These are phyloP conservation scores for Parnassius smintheus DNA, from an alignment of 2,888 invertebrate species.

Conservation along the genomic window DNA sequence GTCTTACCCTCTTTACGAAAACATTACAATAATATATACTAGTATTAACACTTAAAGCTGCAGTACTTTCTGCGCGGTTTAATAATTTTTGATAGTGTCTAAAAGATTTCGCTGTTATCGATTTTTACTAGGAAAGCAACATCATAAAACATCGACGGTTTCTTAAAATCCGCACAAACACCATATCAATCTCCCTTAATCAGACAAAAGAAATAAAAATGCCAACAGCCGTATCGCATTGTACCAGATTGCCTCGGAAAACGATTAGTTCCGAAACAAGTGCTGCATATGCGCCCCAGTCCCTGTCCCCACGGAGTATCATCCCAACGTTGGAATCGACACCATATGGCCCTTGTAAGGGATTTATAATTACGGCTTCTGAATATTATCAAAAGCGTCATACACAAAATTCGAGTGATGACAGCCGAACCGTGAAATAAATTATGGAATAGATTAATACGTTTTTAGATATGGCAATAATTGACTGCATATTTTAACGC, in stretches of 20 bases:
- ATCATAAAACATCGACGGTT: neutral
- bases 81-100: too few relatives aligned
- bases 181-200: too few relatives aligned
- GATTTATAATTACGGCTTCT: conserved; percentile 60
- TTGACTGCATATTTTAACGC: too few relatives aligned
- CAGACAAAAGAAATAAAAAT: neutral
- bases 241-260: conserved; percentile 35
- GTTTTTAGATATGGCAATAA: too few relatives aligned
- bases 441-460: conserved; percentile 5
- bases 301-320: conserved; percentile 31
- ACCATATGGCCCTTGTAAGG: conserved; percentile 70
- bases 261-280: conserved; percentile 74
- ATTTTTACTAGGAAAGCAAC: too few relatives aligned
- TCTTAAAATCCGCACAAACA: neutral
- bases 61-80: too few relatives aligned
- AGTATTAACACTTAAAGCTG: too few relatives aligned
- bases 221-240: conserved; percentile 27
- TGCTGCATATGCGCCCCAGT: conserved; percentile 59
- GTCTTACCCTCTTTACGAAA: too few relatives aligned
- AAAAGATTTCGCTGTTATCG: too few relatives aligned
- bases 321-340: conserved; percentile 37
- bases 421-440: conserved; percentile 64
- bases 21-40: too few relatives aligned
- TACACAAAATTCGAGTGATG: conserved; percentile 45
- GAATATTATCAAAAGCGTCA: conserved; percentile 49